These are phyloP conservation scores for Botia almorhae DNA, from an alignment of 2,797 vertebrate species.

Conservation along the genomic window DNA sequence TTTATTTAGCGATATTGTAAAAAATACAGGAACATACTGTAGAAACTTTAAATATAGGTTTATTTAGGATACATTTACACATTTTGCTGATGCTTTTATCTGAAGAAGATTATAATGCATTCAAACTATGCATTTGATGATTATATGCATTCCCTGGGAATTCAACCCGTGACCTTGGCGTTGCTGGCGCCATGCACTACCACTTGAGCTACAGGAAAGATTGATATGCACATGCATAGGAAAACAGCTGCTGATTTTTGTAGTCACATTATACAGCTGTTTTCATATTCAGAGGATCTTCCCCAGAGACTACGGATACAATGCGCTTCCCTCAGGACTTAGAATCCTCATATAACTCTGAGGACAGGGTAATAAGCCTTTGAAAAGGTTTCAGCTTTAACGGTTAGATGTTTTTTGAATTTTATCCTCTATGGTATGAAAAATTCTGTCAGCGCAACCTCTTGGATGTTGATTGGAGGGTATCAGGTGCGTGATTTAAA, in stretches of 20 bases:
- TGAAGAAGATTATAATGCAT: too few relatives aligned
- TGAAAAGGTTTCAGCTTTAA: neutral
- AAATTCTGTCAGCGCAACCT: neutral
- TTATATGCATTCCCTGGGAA: too few relatives aligned
- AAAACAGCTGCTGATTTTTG: neutral
- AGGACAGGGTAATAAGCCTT: constrained; percentile 9
- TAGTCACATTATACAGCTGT: constrained; percentile 3
- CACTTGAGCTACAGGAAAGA: neutral
- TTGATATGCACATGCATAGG: too few relatives aligned
- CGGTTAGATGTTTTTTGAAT: neutral
- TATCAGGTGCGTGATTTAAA: constrained; percentile 6
- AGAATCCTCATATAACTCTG: neutral
- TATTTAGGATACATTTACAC: too few relatives aligned
- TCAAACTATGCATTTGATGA: too few relatives aligned
- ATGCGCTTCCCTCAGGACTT: neutral
- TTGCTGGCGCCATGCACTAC: neutral
- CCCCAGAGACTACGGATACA: constrained; percentile 1
- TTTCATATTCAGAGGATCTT: neutral
- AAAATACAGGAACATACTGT: too few relatives aligned
- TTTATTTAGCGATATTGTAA: too few relatives aligned
- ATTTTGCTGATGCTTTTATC: too few relatives aligned
- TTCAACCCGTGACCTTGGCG: too few relatives aligned
- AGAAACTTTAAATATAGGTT: too few relatives aligned
- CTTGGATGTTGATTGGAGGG: neutral
- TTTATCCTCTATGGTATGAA: neutral